Evolutionary conservation across 2,888 invertebrate species (phyloP).

Genomic region (Eupithecia abbreviata): DNA sequence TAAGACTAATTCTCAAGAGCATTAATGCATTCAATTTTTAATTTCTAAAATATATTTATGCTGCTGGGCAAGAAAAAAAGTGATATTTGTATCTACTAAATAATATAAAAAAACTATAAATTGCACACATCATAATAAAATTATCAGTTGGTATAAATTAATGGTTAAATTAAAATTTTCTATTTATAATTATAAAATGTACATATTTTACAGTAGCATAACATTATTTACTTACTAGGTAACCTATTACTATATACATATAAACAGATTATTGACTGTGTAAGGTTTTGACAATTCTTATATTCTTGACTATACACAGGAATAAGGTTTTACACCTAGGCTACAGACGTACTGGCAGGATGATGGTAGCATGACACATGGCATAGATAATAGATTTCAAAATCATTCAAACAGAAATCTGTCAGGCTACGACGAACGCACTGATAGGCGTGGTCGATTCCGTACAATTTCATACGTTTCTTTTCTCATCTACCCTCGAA

Average conservation of each 20-base stretch:
- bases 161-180: conserved; percentile 8
- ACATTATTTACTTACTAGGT: background rate
- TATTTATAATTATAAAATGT: conserved; percentile 11
- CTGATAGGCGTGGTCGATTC: no score
- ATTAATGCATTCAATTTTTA: background rate
- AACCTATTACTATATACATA: background rate
- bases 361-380: background rate
- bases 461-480: background rate
- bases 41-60: background rate
- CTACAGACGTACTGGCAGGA: background rate
- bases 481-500: background rate
- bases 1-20: background rate
- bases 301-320: background rate
- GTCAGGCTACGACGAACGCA: no score
- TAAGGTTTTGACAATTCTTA: background rate
- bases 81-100: background rate
- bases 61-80: background rate
- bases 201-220: conserved; percentile 21
- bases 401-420: no score
- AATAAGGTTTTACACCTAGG: background rate
- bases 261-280: background rate
- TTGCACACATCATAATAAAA: conserved; percentile 13
- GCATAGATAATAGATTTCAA: no score
- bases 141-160: background rate
- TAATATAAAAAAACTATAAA: conserved; percentile 5